Evolutionary conservation across 92 coral and sea anemone genomes (phyloP), one percentile per base, ranked within the genome.

Genomic region (Scolanthus callimorphus): DNA sequence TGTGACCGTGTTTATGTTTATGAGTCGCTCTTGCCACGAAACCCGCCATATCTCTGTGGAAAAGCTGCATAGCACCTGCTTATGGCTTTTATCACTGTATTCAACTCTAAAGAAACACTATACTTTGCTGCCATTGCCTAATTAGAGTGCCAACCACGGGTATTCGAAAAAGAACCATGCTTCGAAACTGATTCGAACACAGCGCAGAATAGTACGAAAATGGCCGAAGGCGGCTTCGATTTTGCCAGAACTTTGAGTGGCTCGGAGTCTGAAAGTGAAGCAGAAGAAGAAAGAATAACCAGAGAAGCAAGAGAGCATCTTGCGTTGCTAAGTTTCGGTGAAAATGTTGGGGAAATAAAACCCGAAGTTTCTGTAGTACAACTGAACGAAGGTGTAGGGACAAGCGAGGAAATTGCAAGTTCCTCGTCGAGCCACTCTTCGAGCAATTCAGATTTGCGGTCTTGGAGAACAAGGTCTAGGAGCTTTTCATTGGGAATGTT

Each of bases 191-290:
- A n/a, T n/a, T n/a, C n/a, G n/a, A 6, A 34, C 41, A 9, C 39
- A 51, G 6, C 29, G 17, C 60, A 48, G 51, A 39, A 65, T 58
- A 25, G 22, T 20, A 65, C 9, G 19, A 41, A 19, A 10, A 68
- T 68, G 75, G 75, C 75, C 20, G 75, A 68, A 68, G 75, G 75
- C 25, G 74, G 74, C 49, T 57, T 68, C 29, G 57, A 68, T 55
- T 68, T 55, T 29, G 58, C 39, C 37, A 55, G 53, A 49, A 68
- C 55, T 57, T 55, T 45, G 39, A 68, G 58, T 65, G 58, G 58
- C 15, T 68, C 75, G 31, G 75, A 68, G 51, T 68, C 65, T 28
- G 75, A 68, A 34, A 68, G 75, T 38, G 75, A 68, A 43, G 75
- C 52, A 57, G 75, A 68, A 11, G 75, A 68, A 23, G 65, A 68